phyloP scores from a whole-genome alignment of 2,113 vertebrate genomes.

The Mohoua ochrocephala region DNA sequence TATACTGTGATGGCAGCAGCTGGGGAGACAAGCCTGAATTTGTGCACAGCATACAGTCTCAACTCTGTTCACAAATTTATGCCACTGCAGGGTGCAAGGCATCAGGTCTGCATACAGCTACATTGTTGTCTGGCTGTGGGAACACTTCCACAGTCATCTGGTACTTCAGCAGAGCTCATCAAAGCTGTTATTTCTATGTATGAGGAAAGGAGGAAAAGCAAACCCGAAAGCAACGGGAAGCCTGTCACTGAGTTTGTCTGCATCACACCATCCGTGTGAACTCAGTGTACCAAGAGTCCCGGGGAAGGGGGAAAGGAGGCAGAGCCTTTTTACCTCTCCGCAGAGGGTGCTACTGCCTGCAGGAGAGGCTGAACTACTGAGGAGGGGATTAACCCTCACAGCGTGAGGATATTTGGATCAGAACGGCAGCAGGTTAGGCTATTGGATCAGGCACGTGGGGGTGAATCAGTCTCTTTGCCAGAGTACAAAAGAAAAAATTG shows the following conservation, averaged over 20 bases:
- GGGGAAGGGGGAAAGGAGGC: not conserved
- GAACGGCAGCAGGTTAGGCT: not conserved
- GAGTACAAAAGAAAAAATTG: not conserved
- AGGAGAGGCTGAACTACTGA: not conserved
- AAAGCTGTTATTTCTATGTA: not conserved
- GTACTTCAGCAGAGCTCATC: not conserved
- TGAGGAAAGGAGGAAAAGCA: not conserved
- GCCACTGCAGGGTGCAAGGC: not conserved
- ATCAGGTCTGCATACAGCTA: not conserved
- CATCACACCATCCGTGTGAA: fast-evolving
- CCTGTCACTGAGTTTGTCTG: not conserved
- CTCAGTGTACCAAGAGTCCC: not conserved
- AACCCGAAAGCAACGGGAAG: not conserved
- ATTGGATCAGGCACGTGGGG: not conserved
- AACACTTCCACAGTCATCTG: not conserved
- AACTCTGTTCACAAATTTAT: not conserved
- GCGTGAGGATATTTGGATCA: not conserved
- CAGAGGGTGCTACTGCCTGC: not conserved
- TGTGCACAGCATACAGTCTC: not conserved
- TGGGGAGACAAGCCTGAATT: not conserved
- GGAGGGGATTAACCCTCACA: not conserved
- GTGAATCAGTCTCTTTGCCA: not conserved
- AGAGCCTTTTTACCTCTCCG: not conserved
- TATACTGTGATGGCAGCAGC: not conserved
- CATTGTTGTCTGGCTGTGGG: not conserved